Evolutionary conservation across 2,113 vertebrate genomes (phyloP).

Genomic region (Elachura formosa): DNA sequence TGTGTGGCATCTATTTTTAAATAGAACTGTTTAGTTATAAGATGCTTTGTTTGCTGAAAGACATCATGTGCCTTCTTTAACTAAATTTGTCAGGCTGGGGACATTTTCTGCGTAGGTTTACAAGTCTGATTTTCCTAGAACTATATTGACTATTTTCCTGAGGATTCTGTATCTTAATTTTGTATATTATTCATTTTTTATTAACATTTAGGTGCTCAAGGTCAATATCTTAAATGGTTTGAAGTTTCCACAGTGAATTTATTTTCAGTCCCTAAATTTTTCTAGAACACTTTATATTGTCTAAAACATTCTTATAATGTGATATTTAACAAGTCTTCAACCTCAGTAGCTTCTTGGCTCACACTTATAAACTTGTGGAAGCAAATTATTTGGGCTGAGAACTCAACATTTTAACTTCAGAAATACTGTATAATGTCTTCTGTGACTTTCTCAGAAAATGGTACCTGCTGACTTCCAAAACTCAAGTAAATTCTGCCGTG

Average conservation of each 20-base stretch:
- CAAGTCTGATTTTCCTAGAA: neutral
- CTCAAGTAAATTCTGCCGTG: neutral
- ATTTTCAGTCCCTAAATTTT: neutral
- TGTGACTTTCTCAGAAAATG: neutral
- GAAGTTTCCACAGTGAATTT: neutral
- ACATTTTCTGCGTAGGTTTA: neutral
- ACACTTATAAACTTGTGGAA: neutral
- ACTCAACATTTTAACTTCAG: neutral
- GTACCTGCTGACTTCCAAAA: neutral
- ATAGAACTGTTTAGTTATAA: neutral
- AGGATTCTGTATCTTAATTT: neutral
- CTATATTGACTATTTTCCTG: neutral
- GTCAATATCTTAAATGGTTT: neutral
- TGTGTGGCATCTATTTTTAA: neutral
- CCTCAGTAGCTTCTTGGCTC: neutral
- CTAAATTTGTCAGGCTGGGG: neutral
- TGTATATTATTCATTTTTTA: neutral
- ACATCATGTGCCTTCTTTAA: neutral
- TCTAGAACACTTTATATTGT: neutral
- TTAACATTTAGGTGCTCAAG: neutral
- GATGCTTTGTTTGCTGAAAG: neutral
- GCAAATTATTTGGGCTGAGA: neutral
- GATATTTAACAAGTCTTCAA: neutral
- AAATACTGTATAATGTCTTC: neutral
- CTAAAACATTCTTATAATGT: neutral